phyloP scores from a whole-genome alignment of 2,888 invertebrate species.

The Eilema griseolum region DNA sequence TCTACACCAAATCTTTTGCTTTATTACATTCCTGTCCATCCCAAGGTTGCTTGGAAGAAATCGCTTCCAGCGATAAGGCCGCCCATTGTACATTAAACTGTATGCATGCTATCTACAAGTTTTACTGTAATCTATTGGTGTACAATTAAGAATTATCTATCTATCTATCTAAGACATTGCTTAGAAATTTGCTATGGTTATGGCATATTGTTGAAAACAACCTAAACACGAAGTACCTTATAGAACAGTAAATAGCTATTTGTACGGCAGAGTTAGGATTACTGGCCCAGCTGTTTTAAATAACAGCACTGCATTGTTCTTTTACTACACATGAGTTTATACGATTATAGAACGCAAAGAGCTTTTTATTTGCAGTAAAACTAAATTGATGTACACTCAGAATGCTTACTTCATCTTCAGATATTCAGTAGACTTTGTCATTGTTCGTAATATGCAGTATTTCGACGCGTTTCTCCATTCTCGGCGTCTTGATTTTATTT shows the following conservation, averaged over 20 bases:
- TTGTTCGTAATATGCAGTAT: background rate
- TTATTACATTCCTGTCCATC: too few species aligned
- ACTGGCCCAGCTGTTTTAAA: background rate
- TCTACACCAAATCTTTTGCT: too few species aligned
- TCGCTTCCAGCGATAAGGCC: too few species aligned
- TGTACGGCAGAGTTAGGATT: background rate
- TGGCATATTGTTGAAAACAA: background rate
- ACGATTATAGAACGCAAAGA: background rate
- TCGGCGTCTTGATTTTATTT: background rate
- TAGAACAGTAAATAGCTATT: background rate
- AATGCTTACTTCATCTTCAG: background rate
- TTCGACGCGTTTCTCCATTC: background rate
- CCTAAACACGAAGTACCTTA: background rate
- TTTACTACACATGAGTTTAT: background rate
- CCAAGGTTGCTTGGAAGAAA: too few species aligned
- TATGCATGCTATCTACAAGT: too few species aligned
- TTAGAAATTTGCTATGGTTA: background rate
- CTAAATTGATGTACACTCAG: background rate
- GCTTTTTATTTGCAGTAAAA: conserved; percentile 2
- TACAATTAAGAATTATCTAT: too few species aligned
- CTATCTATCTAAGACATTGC: too few species aligned
- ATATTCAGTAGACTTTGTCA: background rate
- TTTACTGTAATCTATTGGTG: too few species aligned
- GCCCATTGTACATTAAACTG: too few species aligned
- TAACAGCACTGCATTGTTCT: background rate